Evolutionary conservation across 1,140 invertebrate genomes (phyloP), one percentile per base, ranked within the genome.

Genomic region (Chymomyza costata): DNA sequence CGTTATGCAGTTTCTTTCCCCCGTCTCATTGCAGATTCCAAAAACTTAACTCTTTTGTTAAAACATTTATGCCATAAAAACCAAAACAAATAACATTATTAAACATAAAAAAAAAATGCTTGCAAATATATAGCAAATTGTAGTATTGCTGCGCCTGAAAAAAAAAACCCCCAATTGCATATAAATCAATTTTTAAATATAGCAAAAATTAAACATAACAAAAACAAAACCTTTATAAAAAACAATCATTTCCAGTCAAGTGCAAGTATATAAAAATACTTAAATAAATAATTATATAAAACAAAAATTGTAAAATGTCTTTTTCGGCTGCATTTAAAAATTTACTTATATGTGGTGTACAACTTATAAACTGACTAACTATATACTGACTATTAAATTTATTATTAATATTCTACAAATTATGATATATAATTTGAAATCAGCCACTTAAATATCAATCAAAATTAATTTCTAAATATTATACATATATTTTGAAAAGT

Each of bases 331-430:
- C 70, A 76, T 74, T 74, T 74, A 76, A 76, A 46, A 35, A 45
- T 52, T 63, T 37, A n/a, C n/a, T n/a, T 32, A 25, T 25, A 32
- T 40, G 59, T 63, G 63, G 45, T 59, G 34, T 39, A 64, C 35
- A 64, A 53, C 48, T 59, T 52, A 57, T 71, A 67, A 64, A 74
- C 70, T 59, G 71, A 76, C 65, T 59, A 65, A 76, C 65, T 74
- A 74, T 74, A 63, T 76, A 74, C 53, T 68, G n/a, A 76, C 52
- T 49, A 74, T 76, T 76, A 70, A 69, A 76, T 76, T 74, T 74
- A 74, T 73, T n/a, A n/a, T n/a, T n/a, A n/a, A n/a, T n/a, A n/a
- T n/a, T n/a, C n/a, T n/a, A n/a, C n/a, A n/a, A n/a, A n/a, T n/a
- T n/a, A n/a, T n/a, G n/a, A n/a, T n/a, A n/a, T n/a, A n/a, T n/a